Evolutionary conservation across 37 sponge, comb jelly and placozoan genomes (phyloP), one percentile per base, ranked within the genome.

Genomic region (Sycon ciliatum): DNA sequence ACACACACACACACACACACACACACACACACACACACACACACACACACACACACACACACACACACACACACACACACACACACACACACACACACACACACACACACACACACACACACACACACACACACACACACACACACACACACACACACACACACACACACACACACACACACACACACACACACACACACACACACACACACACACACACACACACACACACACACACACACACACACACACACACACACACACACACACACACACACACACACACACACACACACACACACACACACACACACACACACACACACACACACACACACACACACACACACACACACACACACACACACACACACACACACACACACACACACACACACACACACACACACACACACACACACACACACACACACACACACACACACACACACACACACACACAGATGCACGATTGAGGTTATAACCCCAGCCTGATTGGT

Each of bases 1-100:
- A 72, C 73, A 72, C 73, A 72, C 73, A 72, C 73, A 72, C 73
- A 72, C 73, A 72, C 73, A 72, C 73, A 72, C 73, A 72, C 73
- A 72, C 73, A 72, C 73, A 72, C 57, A 72, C 73, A 72, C 73
- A 72, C 57, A 72, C 73, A 72, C 73, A 72, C 73, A 72, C 73
- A 72, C 73, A 72, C 73, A 72, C 73, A 72, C 73, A 72, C 73
- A 72, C 73, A 72, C 73, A 72, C 73, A 72, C 73, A 72, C 73
- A 72, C 73, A 72, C 73, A 69, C 71, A 69, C 73, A 72, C 73
- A 72, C 73, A 72, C 73, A 72, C 73, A 72, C 73, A 72, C 73
- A 72, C 73, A 72, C 73, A 72, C 73, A 72, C 73, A 72, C 73
- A 72, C 73, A 72, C 73, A 72, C 73, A 72, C 73, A 72, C 73